Evolutionary conservation across 2,113 vertebrate genomes (phyloP).

Genomic region (Triplophysa siluroides): DNA sequence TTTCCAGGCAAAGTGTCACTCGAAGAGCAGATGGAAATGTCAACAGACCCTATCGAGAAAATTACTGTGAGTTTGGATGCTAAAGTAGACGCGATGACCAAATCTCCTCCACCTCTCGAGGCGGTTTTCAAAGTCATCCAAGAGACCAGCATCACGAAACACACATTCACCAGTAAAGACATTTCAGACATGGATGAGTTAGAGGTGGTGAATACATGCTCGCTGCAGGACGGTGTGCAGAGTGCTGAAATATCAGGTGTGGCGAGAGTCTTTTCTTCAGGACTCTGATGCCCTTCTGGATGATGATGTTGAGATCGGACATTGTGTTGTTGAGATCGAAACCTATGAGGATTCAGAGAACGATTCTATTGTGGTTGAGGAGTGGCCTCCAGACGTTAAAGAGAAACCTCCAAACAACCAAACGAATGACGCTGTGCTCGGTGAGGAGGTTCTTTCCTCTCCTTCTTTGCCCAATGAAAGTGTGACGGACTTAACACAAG

Average conservation of each 20-base stretch:
- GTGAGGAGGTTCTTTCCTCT: slow-evolving; percentile 28
- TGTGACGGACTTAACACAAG: slow-evolving; percentile 24
- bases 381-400: slow-evolving; percentile 9
- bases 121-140: slow-evolving; percentile 56
- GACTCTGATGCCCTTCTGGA: slow-evolving; percentile 63
- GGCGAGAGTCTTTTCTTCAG: slow-evolving; percentile 44
- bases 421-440: slow-evolving; percentile 18
- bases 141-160: slow-evolving; percentile 52
- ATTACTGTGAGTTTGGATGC: slow-evolving; percentile 43
- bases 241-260: slow-evolving; percentile 7
- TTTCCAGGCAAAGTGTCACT: slow-evolving; percentile 11
- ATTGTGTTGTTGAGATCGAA: slow-evolving; percentile 66
- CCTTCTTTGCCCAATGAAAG: slow-evolving; percentile 47
- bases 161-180: slow-evolving; percentile 39
- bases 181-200: slow-evolving; percentile 45
- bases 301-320: slow-evolving; percentile 70
- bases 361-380: slow-evolving; percentile 54
- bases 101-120: slow-evolving; percentile 45
- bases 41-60: slow-evolving; percentile 44
- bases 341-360: slow-evolving; percentile 56
- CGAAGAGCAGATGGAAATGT: slow-evolving; percentile 37
- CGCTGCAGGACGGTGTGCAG: slow-evolving; percentile 44
- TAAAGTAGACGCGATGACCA: slow-evolving; percentile 12
- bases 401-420: slow-evolving; percentile 35
- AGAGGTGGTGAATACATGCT: slow-evolving; percentile 46